Percentiles rank a stretch among this genome's conserved stretches.
Evolutionary conservation across 2,797 vertebrate genomes (phyloP).

Genomic region (Acomys russatus): DNA sequence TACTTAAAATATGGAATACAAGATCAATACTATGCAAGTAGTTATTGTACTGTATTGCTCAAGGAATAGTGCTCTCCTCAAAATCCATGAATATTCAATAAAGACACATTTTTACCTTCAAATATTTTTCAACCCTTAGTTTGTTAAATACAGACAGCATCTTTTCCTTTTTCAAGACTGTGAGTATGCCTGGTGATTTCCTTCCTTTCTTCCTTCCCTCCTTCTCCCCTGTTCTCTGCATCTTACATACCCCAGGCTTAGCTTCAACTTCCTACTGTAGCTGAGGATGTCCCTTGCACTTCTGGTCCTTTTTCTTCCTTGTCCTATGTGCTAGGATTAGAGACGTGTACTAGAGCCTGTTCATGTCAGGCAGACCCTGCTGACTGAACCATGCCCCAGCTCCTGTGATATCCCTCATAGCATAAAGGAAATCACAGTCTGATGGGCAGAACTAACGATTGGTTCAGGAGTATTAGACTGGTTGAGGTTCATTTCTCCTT

Average conservation of each 20-base stretch:
- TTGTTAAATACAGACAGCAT: not conserved
- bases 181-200: not conserved
- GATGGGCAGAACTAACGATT: not conserved
- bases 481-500: not conserved
- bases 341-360: not conserved
- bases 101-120: not conserved
- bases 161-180: constrained; percentile 40
- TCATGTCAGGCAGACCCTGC: not conserved
- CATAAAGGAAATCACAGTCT: constrained; percentile 15
- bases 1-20: not conserved
- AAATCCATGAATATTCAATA: not conserved
- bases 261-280: not conserved
- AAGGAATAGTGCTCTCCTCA: not conserved
- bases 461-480: not conserved
- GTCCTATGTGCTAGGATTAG: not conserved
- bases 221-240: not conserved
- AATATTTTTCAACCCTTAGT: not conserved
- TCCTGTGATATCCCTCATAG: not conserved
- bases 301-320: not conserved
- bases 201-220: not conserved
- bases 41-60: not conserved
- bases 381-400: not conserved
- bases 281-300: not conserved
- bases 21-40: not conserved
- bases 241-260: not conserved